A percentile compares a stretch with the other conserved stretches of the same genome.
Evolutionary conservation across 2,888 invertebrate genomes (phyloP).

Genomic region (Lasioglossum marginatum): DNA sequence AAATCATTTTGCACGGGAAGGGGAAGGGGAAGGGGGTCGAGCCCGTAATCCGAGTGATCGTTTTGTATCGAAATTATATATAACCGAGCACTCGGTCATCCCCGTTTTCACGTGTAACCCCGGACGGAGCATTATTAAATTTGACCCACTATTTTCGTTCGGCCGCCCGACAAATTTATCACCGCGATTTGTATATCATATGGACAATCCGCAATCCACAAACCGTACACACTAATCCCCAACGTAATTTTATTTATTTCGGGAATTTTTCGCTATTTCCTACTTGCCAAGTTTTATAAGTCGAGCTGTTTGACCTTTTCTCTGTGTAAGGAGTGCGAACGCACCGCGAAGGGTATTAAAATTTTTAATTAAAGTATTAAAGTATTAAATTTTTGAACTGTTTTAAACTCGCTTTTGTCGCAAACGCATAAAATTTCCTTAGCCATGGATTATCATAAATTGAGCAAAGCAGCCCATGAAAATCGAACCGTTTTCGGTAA

Average conservation of each 20-base stretch:
- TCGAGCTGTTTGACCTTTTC: no score
- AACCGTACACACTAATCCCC: background rate
- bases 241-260: background rate
- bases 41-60: background rate
- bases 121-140: conserved; percentile 27
- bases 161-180: background rate
- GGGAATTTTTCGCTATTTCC: background rate
- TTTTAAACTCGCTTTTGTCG: no score
- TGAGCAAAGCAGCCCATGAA: no score
- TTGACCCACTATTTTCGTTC: conserved; percentile 24
- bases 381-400: no score
- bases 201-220: background rate
- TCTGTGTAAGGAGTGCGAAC: no score
- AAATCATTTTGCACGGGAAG: conserved; percentile 1
- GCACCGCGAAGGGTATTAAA: no score
- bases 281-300: background rate
- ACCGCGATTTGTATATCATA: background rate
- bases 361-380: no score
- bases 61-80: conserved; percentile 33
- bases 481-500: no score
- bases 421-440: no score
- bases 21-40: background rate
- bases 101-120: background rate
- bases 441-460: no score
- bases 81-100: background rate